These are phyloP conservation scores for Stichodactyla mertensii DNA, from an alignment of 64 coral and sea anemone species.

Conservation along the genomic window DNA sequence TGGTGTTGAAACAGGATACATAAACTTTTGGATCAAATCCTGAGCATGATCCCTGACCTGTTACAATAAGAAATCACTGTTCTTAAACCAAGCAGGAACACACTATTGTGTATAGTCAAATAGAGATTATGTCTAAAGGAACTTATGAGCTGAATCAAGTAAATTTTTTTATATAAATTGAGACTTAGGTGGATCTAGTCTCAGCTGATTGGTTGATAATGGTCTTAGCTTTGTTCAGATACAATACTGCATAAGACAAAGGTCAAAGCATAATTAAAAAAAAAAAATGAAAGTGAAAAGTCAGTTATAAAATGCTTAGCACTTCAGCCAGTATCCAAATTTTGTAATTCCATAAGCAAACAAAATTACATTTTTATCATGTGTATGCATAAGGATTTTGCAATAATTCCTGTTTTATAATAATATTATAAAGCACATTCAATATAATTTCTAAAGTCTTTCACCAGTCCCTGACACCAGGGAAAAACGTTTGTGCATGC, in stretches of 20 bases:
- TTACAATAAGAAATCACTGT: background rate
- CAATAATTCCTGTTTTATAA: too few species aligned
- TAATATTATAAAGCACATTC: background rate
- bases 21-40: constrained; percentile 93
- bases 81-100: background rate
- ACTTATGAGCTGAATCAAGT: background rate
- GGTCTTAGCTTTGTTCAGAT: background rate
- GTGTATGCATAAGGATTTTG: background rate
- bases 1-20: constrained; percentile 82
- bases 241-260: background rate
- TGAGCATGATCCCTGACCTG: constrained; percentile 86
- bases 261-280: background rate
- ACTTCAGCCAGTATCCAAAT: too few species aligned
- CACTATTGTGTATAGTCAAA: background rate
- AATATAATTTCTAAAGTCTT: too few species aligned
- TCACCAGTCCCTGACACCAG: too few species aligned
- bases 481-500: too few species aligned
- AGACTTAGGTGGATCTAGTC: background rate
- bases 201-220: background rate
- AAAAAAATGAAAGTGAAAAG: background rate
- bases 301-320: background rate
- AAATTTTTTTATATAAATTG: background rate
- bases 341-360: too few species aligned
- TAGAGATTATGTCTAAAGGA: background rate
- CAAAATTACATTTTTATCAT: background rate